Conservation (phyloP, 1,140 invertebrate genomes). For the Leptonema lineaticorne region DNA sequence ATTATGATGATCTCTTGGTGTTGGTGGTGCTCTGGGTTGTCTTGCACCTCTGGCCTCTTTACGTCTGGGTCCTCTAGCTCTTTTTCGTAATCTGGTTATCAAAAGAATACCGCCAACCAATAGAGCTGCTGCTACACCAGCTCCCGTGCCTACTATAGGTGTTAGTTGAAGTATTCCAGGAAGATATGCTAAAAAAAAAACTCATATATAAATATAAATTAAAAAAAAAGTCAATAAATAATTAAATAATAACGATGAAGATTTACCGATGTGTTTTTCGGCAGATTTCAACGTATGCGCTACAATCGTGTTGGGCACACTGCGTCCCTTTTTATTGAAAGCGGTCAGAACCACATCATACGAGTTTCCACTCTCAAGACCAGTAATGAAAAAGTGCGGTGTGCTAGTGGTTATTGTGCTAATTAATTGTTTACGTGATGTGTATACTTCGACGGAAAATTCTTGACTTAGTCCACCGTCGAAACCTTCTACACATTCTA, state of each 20-base stretch:
- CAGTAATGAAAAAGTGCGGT: conserved; percentile 60
- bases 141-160: conserved; percentile 65
- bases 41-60: conserved; percentile 54
- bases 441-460: conserved; percentile 69
- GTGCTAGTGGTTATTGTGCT: conserved; percentile 56
- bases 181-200: conserved; percentile 27
- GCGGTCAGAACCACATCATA: conserved; percentile 66
- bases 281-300: conserved; percentile 68
- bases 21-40: conserved; percentile 57
- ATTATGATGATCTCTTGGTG: conserved; percentile 56
- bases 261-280: conserved; percentile 69
- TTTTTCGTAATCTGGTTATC: conserved; percentile 62
- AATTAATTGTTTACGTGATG: conserved; percentile 53
- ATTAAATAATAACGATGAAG: background rate
- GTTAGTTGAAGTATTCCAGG: conserved; percentile 60
- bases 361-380: conserved; percentile 62
- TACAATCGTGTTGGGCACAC: conserved; percentile 57
- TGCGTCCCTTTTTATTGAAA: conserved; percentile 66
- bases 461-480: conserved; percentile 72
- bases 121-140: conserved; percentile 65
- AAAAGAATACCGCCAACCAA: conserved; percentile 67
- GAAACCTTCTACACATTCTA: conserved; percentile 77
- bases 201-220: too few relatives aligned
- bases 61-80: conserved; percentile 57
- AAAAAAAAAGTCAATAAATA: conserved; percentile 15